A percentile compares a stretch with the other conserved stretches of the same genome.
Conservation (phyloP, 1,140 invertebrate species). For the Caenorhabditis briggsae region DNA sequence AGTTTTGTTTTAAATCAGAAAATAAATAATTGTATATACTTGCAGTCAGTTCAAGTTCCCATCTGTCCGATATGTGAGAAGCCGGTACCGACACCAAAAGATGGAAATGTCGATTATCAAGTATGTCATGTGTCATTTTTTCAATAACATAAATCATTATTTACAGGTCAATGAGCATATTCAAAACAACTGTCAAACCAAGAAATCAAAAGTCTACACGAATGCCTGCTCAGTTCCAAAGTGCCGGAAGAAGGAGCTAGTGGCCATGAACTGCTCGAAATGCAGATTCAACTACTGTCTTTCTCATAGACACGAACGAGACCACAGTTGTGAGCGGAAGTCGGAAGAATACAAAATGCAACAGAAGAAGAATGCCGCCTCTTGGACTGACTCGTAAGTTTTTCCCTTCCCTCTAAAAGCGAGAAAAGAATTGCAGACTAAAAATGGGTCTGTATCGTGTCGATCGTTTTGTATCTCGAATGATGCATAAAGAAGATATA, state of each 20-base stretch:
- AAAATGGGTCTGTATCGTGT: neutral
- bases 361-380: neutral
- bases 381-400: conserved; percentile 37
- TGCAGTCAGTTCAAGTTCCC: conserved; percentile 47
- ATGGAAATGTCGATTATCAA: conserved; percentile 28
- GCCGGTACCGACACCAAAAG: conserved; percentile 39
- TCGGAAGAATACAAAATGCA: neutral
- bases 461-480: no score
- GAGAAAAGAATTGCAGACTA: neutral
- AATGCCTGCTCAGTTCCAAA: conserved; percentile 35
- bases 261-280: conserved; percentile 25
- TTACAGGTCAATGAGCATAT: conserved; percentile 51
- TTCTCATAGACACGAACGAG: conserved; percentile 10
- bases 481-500: neutral
- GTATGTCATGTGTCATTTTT: neutral
- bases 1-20: neutral
- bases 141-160: neutral
- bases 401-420: neutral
- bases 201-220: conserved; percentile 9
- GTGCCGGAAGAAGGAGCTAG: conserved; percentile 41
- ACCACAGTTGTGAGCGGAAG: conserved; percentile 30
- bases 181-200: conserved; percentile 43
- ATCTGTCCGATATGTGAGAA: conserved; percentile 46
- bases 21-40: neutral
- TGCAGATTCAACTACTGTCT: conserved; percentile 36